Conservation (phyloP, 2,888 invertebrate genomes). For the Augiades crinisus region DNA sequence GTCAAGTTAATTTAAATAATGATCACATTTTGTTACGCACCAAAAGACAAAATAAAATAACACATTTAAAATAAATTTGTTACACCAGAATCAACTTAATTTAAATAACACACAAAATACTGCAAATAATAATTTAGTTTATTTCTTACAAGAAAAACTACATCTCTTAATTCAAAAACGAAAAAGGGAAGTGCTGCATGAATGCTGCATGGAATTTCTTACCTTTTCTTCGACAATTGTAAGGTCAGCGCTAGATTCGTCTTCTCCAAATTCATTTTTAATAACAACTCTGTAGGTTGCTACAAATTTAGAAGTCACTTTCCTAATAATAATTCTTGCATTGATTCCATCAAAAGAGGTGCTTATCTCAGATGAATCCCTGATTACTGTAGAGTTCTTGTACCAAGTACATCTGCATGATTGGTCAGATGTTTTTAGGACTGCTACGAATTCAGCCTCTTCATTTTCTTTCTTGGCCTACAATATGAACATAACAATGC, state of each 20-base stretch:
- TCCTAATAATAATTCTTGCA: constrained; percentile 89
- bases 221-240: constrained; percentile 86
- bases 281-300: constrained; percentile 93
- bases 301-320: constrained; percentile 87
- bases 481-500: no score
- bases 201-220: no score
- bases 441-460: constrained; percentile 89
- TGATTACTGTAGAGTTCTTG: constrained; percentile 89
- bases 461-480: constrained; percentile 80
- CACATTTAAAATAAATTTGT: no score
- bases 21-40: no score
- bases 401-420: constrained; percentile 93
- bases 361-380: constrained; percentile 88
- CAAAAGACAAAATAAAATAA: no score
- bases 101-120: no score
- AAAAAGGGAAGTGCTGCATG: no score
- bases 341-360: constrained; percentile 92
- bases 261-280: constrained; percentile 95
- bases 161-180: no score
- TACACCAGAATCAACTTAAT: no score
- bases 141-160: no score
- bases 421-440: constrained; percentile 88
- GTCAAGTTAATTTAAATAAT: no score
- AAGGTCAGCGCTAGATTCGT: constrained; percentile 92
- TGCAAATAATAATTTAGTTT: no score